Base-by-base conservation (phyloP, 2,888 invertebrate species). In the Amphipoea oculea region DNA sequence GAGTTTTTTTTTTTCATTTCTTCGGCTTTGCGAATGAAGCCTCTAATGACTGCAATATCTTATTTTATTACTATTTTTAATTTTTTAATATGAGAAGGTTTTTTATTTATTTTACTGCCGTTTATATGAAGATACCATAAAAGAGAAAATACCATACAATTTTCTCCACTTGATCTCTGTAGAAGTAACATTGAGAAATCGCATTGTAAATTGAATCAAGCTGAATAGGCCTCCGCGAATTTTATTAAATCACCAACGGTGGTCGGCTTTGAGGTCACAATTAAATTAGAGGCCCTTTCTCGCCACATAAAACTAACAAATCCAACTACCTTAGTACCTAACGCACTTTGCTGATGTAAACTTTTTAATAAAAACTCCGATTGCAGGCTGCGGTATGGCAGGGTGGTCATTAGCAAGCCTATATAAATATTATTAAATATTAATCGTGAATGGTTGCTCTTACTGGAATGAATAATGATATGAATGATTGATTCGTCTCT, bases 121-220 rank as follows among this genome's bases (percentile, higher is more conserved):
- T 57, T 54, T 11, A 29, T 2, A 29, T 54, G n/a, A 45, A 57
- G 4, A 36, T 9, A n/a, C 6, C 20, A 40, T 54, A 45, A 1
- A 9, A 45, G 36, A 5, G 1, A 76, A 57, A 69, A n/a, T 51
- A 20, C 2, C 3, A 62, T 20, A 17, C 45, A 62, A 57, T 67
- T 62, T 40, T 70, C 17, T 60, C 5, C 45, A 66, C 23, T 23
- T 73, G 62, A 82, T 23, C 51, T 51, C 48, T 54, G 63, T 29
- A 51, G 75, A 75, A 75, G 65, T 73, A 81, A 73, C 67, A 65
- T 68, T 76, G 45, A 73, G 62, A 82, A 85, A 78, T 88, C 73
- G 69, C 76, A 79, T 82, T 78, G 62, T 68, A 88, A 86, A 86
- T 86, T 70, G 77, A 82, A 72, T 82, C 67, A 86, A 70, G 51